Evolutionary conservation across 2,113 vertebrate species (phyloP), one percentile per base, ranked within the genome.

Genomic region (Tautogolabrus adspersus): DNA sequence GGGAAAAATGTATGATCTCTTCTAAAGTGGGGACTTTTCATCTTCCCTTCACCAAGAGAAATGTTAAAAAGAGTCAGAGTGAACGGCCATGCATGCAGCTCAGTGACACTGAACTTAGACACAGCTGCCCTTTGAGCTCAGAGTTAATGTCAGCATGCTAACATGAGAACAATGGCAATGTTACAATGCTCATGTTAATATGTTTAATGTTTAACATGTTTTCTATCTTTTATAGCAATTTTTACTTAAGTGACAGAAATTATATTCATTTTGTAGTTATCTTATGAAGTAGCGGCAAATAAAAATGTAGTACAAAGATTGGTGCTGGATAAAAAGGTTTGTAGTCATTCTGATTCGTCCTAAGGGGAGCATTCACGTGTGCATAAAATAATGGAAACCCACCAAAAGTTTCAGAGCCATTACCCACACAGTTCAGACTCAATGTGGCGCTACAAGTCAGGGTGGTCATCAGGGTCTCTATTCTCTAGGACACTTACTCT

Each of bases 1-100:
- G 65, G 62, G 64, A 21, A 60, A 69, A 60, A 78, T 40, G 61
- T 51, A 37, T 76, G 66, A 76, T 75, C 71, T 76, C 64, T 74
- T 83, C 78, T 58, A 68, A 44, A 56, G 42, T 19, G 38, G 30
- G n/a, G 13, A 18, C 64, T 42, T 66, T 60, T 47, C 42, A 30
- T 19, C 40, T 40, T 59, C 23, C 21, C 52, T 63, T 61, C 58
- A 62, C 56, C n/a, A 15, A 8, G 44, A 51, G 81, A 78, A 72
- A 54, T 59, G 19, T 38, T 6, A 1, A 57, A 63, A 74, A 18
- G 23, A 40, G 16, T 6, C 12, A 57, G 26, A 42, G 46, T 49
- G 56, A 56, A 22, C 34, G 34, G 69, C 6, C 18, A 34, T 19
- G 55, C 12, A 30, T 40, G 23, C 3, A 7, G 19, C 67, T 58